Conservation (phyloP, 2,888 invertebrate genomes). For the Eupithecia exiguata region DNA sequence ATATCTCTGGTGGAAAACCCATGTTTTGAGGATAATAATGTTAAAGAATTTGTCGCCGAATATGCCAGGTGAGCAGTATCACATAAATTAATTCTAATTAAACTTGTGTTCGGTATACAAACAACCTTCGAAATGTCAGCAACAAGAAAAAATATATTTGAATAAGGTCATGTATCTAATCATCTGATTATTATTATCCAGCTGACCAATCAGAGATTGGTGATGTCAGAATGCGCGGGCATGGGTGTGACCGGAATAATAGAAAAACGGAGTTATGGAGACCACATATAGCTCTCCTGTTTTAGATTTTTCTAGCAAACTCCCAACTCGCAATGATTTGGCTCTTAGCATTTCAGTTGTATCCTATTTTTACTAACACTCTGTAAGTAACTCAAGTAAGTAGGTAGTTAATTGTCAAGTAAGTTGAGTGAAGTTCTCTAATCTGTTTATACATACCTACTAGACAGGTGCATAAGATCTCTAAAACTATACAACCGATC, state of each 20-base stretch:
- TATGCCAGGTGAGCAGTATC: neutral
- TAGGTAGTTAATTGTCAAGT: too few relatives aligned
- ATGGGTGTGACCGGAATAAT: conserved; percentile 15
- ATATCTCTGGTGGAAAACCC: neutral
- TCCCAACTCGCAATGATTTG: neutral
- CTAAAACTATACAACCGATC: too few relatives aligned
- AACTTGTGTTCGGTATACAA: conserved; percentile 4
- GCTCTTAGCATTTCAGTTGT: too few relatives aligned
- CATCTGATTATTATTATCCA: conserved; percentile 16
- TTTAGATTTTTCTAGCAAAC: neutral
- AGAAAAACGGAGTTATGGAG: conserved; percentile 20
- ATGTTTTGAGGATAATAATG: too few relatives aligned
- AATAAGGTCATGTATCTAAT: conserved; percentile 23
- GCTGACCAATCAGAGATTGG: conserved; percentile 27
- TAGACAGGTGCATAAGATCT: too few relatives aligned
- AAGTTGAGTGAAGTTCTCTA: too few relatives aligned
- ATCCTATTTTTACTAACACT: too few relatives aligned
- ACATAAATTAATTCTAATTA: neutral
- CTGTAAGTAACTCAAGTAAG: too few relatives aligned
- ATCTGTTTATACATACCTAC: too few relatives aligned
- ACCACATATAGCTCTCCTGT: neutral
- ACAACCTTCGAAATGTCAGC: conserved; percentile 23
- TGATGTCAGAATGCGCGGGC: conserved; percentile 18
- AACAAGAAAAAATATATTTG: conserved; percentile 29
- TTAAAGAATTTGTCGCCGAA: too few relatives aligned